Percentiles rank a stretch among this genome's conserved stretches.
Conservation (phyloP, 2,888 invertebrate genomes). For the Melitaea athalia region DNA sequence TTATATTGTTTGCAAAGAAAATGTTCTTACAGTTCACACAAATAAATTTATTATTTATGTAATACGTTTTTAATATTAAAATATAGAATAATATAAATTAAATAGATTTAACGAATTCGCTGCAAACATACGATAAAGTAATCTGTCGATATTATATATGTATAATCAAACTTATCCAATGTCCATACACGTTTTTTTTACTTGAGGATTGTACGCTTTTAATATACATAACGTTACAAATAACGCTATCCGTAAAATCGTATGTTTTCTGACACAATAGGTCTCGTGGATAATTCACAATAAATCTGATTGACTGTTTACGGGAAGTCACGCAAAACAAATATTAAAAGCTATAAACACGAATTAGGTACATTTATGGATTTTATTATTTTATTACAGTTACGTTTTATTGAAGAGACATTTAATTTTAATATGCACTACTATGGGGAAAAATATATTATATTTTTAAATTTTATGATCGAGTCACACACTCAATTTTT, state of each 20-base stretch:
- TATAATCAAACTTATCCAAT: constrained; percentile 5
- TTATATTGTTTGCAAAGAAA: constrained; percentile 24
- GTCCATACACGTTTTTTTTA: constrained; percentile 16
- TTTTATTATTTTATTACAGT: constrained; percentile 1
- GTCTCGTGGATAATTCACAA: constrained; percentile 42
- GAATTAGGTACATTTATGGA: constrained; percentile 18
- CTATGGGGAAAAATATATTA: neutral
- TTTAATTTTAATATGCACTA: neutral
- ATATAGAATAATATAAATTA: neutral
- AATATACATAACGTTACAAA: constrained; percentile 15
- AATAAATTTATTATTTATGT: constrained; percentile 9
- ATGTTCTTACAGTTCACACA: constrained; percentile 8
- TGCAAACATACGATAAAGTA: neutral
- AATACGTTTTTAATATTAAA: neutral
- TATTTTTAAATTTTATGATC: neutral
- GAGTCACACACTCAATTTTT: neutral
- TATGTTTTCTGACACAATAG: constrained; percentile 32
- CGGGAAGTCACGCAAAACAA: constrained; percentile 53
- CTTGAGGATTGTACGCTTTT: constrained; percentile 23
- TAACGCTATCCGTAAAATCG: constrained; percentile 21
- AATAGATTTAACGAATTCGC: neutral
- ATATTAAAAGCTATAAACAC: constrained; percentile 48
- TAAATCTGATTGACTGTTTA: constrained; percentile 47
- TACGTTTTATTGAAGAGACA: neutral
- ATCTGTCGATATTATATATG: neutral